Conservation (phyloP, 1,140 invertebrate genomes). For the Penaeus chinensis region DNA sequence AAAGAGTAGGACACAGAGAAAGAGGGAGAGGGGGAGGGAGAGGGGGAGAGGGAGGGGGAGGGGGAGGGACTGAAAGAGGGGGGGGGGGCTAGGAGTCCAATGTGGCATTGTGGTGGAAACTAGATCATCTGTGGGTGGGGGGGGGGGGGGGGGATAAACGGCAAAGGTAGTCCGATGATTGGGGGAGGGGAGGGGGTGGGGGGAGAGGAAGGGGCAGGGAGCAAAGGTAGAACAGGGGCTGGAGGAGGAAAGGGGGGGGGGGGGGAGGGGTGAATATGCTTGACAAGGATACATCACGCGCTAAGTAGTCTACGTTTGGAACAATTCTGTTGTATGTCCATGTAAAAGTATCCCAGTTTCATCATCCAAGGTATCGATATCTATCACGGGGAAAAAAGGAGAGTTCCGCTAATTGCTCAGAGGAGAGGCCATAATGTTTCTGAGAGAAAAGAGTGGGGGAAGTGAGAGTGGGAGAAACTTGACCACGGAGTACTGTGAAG, state of each 20-base stretch:
- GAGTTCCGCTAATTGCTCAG: background rate
- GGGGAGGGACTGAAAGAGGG: background rate
- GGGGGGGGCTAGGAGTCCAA: background rate
- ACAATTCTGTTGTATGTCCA: slow-evolving; percentile 53
- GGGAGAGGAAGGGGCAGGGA: background rate
- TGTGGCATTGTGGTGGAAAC: background rate
- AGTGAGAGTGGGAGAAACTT: slow-evolving; percentile 30
- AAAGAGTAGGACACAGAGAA: slow-evolving; percentile 21
- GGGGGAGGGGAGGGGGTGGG: slow-evolving; percentile 21
- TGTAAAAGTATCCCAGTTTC: slow-evolving; percentile 53
- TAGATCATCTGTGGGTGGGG: background rate
- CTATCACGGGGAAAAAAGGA: background rate
- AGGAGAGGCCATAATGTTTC: too few relatives aligned
- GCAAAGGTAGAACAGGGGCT: background rate
- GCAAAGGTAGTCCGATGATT: background rate
- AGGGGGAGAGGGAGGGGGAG: background rate
- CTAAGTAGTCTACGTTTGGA: slow-evolving; percentile 57
- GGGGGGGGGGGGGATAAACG: background rate
- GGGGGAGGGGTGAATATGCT: slow-evolving; percentile 11
- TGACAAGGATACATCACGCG: slow-evolving; percentile 55
- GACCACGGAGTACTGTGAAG: slow-evolving; percentile 61
- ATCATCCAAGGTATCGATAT: slow-evolving; percentile 13
- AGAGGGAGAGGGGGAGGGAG: background rate
- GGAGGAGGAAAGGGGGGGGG: background rate
- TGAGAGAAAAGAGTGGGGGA: slow-evolving; percentile 29